Evolutionary conservation across 1,140 invertebrate genomes (phyloP).

Genomic region (Listronotus bonariensis): DNA sequence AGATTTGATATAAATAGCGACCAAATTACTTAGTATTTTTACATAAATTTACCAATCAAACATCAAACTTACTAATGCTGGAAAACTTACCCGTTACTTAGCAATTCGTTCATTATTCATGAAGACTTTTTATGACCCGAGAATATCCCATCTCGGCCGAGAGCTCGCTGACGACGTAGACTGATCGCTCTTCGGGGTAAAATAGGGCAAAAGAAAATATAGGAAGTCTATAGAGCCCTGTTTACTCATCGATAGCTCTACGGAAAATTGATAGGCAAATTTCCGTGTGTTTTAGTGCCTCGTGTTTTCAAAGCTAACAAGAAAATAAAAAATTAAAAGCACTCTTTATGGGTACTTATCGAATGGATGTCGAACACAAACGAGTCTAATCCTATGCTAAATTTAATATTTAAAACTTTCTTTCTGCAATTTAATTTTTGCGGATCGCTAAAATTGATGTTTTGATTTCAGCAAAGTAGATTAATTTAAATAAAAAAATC

Average conservation of each 20-base stretch:
- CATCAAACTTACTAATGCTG: too few relatives aligned
- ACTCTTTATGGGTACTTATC: conserved; percentile 13
- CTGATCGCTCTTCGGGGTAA: conserved; percentile 22
- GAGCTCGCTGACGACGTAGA: conserved; percentile 14
- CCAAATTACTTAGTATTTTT: too few relatives aligned
- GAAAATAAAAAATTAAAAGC: conserved; percentile 26
- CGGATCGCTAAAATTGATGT: too few relatives aligned
- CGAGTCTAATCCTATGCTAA: neutral
- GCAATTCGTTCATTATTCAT: too few relatives aligned
- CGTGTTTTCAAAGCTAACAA: conserved; percentile 19
- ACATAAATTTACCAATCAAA: too few relatives aligned
- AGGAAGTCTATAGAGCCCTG: conserved; percentile 19
- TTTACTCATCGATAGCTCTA: conserved; percentile 21
- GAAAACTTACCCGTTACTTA: too few relatives aligned
- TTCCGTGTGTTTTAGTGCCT: conserved; percentile 17
- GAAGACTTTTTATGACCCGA: too few relatives aligned
- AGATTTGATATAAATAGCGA: too few relatives aligned
- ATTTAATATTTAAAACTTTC: conserved; percentile 1
- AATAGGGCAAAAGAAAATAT: conserved; percentile 20
- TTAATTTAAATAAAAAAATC: too few relatives aligned
- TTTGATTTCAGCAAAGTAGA: too few relatives aligned
- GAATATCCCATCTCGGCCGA: too few relatives aligned
- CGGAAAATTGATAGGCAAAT: conserved; percentile 31
- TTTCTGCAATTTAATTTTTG: neutral
- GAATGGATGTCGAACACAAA: neutral